Conservation (phyloP, 2,888 invertebrate species). For the Carterocephalus palaemon region DNA sequence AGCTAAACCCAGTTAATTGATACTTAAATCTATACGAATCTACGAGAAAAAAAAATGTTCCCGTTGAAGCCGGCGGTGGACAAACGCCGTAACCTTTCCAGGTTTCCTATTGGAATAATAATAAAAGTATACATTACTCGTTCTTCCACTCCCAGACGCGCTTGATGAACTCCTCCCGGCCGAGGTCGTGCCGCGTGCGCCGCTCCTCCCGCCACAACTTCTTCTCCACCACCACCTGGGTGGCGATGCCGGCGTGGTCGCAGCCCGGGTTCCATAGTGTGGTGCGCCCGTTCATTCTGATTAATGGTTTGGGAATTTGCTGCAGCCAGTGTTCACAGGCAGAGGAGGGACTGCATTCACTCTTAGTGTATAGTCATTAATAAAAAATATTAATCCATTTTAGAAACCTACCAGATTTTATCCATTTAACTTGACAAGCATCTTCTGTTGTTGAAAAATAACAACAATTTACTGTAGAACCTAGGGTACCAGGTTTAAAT, state of each 20-base stretch:
- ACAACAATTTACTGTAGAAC: too few species aligned
- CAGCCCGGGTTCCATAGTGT: slow-evolving; percentile 98
- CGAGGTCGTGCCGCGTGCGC: slow-evolving; percentile 94
- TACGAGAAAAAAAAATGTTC: too few species aligned
- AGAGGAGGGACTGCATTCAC: neutral
- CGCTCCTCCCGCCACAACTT: slow-evolving; percentile 93
- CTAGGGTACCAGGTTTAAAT: too few species aligned
- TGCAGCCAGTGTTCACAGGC: neutral
- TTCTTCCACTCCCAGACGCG: slow-evolving; percentile 98
- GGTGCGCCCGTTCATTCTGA: slow-evolving; percentile 93
- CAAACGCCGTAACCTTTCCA: too few species aligned
- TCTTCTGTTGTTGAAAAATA: too few species aligned
- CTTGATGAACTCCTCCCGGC: slow-evolving; percentile 94
- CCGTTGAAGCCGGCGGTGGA: too few species aligned
- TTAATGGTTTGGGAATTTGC: neutral
- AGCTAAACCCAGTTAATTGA: too few species aligned
- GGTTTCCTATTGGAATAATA: too few species aligned
- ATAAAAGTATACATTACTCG: slow-evolving; percentile 79
- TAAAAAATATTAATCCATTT: neutral
- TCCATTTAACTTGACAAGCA: too few species aligned
- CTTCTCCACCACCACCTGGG: slow-evolving; percentile 99
- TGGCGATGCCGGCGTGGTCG: slow-evolving; percentile 99
- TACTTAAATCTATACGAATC: too few species aligned
- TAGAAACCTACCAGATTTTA: too few species aligned
- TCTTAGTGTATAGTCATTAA: neutral